phyloP scores from a whole-genome alignment of 2,888 invertebrate genomes.

The Eurytoma californica region DNA sequence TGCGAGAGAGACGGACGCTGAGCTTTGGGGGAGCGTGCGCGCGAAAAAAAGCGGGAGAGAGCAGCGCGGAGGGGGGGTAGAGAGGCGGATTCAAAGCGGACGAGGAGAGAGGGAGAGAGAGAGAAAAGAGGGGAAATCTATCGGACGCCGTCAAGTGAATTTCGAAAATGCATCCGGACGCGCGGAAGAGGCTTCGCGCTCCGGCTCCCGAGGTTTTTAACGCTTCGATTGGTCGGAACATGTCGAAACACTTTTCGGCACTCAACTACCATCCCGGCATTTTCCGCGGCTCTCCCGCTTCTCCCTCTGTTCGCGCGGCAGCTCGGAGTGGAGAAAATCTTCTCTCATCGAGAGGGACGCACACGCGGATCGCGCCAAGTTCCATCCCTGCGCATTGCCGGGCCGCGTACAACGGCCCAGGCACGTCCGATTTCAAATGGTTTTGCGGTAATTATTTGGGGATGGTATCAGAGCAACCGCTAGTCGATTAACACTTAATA shows the following conservation, averaged over 20 bases:
- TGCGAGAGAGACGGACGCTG: not conserved
- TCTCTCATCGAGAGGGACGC: conserved; percentile 37
- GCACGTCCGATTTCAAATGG: no score
- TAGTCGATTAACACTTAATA: no score
- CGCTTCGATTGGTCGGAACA: conserved; percentile 68
- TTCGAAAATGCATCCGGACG: conserved; percentile 49
- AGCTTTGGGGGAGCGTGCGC: not conserved
- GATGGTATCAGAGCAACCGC: no score
- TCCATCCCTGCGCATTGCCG: no score
- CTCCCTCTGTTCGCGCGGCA: not conserved
- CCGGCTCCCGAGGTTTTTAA: conserved; percentile 62
- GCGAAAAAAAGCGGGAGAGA: not conserved
- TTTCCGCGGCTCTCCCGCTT: conserved; percentile 7
- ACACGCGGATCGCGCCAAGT: no score
- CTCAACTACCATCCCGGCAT: conserved; percentile 58
- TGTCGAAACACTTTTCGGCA: conserved; percentile 71
- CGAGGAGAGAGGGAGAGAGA: not conserved
- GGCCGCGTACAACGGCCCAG: no score
- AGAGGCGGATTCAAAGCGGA: conserved; percentile 28
- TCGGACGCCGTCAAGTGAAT: conserved; percentile 59
- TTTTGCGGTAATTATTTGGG: no score
- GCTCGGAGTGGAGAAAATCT: not conserved
- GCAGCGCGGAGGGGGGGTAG: not conserved
- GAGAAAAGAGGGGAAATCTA: conserved; percentile 47
- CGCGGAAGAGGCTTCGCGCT: conserved; percentile 19